Conservation (phyloP, 2,797 vertebrate genomes). For the Leucoraja ocellata region DNA sequence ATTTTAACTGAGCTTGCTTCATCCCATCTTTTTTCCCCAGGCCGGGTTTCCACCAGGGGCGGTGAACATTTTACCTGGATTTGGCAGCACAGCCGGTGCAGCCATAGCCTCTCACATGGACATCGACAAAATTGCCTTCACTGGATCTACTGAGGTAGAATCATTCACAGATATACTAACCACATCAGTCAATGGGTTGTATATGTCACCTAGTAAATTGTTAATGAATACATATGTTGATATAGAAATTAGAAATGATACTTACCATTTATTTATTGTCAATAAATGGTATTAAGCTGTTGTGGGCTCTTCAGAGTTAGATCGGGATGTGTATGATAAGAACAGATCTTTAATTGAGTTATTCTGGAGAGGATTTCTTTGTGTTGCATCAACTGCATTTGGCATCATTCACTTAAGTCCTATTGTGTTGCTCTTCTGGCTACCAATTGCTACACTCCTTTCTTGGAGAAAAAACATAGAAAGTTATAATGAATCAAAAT, state of each 20-base stretch:
- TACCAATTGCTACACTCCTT: background rate
- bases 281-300: background rate
- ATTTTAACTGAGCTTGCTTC: slow-evolving; percentile 61
- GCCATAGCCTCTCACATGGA: slow-evolving; percentile 86
- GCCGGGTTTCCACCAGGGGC: slow-evolving; percentile 98
- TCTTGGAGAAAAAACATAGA: background rate
- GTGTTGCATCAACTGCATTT: background rate
- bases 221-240: background rate
- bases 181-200: background rate
- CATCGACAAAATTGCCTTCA: slow-evolving; percentile 98
- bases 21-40: slow-evolving; percentile 76
- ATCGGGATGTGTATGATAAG: too few relatives aligned
- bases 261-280: background rate
- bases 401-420: background rate
- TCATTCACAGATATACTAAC: background rate
- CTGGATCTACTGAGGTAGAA: slow-evolving; percentile 91
- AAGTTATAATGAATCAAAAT: background rate
- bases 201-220: background rate
- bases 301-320: background rate
- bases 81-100: slow-evolving; percentile 86
- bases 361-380: background rate
- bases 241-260: background rate
- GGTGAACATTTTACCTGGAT: slow-evolving; percentile 98
- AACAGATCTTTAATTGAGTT: background rate
- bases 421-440: background rate